A percentile compares a stretch with the other conserved stretches of the same genome.
These are phyloP conservation scores for Drosophila lutescens DNA, from an alignment of 2,888 invertebrate species.

Conservation along the genomic window DNA sequence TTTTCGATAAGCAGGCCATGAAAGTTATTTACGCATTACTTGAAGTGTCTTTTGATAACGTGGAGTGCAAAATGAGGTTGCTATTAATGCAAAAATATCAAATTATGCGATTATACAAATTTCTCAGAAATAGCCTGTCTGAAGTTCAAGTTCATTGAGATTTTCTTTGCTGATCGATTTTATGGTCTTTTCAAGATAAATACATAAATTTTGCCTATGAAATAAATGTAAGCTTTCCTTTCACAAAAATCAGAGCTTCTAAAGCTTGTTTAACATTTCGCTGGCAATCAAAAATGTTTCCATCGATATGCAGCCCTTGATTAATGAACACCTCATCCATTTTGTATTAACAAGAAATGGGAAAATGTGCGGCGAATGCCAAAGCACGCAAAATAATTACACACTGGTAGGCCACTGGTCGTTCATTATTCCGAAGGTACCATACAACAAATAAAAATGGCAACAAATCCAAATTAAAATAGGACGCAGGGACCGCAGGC, in stretches of 20 bases:
- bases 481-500: constrained; percentile 8
- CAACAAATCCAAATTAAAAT: constrained; percentile 49
- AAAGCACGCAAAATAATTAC: constrained; percentile 53
- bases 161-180: background rate
- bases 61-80: background rate
- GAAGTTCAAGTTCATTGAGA: background rate
- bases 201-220: no score
- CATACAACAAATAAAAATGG: constrained; percentile 13
- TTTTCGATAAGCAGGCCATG: background rate
- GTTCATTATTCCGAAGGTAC: constrained; percentile 4
- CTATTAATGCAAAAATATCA: background rate
- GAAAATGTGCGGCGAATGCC: constrained; percentile 55
- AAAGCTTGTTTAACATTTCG: constrained; percentile 11
- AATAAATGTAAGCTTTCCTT: background rate
- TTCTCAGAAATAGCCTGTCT: background rate
- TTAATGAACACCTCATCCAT: constrained; percentile 61
- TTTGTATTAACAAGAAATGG: constrained; percentile 45
- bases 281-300: constrained; percentile 15
- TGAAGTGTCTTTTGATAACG: background rate
- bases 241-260: background rate
- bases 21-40: background rate
- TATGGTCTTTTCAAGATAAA: background rate
- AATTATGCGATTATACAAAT: background rate
- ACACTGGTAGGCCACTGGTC: background rate
- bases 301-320: constrained; percentile 5